Base-by-base conservation (phyloP, 2,113 vertebrate genomes). In the Marmota monax region DNA sequence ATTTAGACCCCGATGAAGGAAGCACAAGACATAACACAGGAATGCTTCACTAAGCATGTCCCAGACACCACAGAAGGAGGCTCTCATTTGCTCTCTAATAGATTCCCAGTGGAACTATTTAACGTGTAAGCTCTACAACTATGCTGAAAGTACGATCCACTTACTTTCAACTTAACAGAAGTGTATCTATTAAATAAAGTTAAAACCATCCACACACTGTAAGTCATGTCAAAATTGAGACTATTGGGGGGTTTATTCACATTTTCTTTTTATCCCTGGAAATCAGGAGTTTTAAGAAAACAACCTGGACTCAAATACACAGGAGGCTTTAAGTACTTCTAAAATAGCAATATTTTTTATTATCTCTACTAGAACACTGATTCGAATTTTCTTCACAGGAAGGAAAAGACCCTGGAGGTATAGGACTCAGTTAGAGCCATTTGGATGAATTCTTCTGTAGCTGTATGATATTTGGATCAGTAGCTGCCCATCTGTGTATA, bases 401-500 rank as follows among this genome's bases (percentile, higher is more conserved):
- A 94, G 79, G 65, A 88, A 82, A 88, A 69, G 56, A 29, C 70
- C 89, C 51, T 34, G 12, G 13, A 58, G 84, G 80, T 45, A 88
- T 58, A 45, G 42, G 53, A 37, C 84, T 95, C 48, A 12, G 16
- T 6, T 11, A 45, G 45, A 83, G 82, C 39, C 87, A 32, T 84
- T 29, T 56, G 76, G 27, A 53, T 42, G 77, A 77, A 65, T 23
- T 61, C 32, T 45, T 20, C n/a, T 39, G 14, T 42, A 69, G 51
- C 93, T 16, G 72, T 84, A n/a, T 70, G 95, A 37, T 22, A 42
- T 42, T 34, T 84, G 87, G 87, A 93, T 51, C 84, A 39, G n/a
- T 7, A 70, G 51, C 5, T 58, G 80, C 76, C 94, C 96, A 96
- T 95, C 92, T 97, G 96, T 70, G 80, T 70, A 65, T 23, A 67